These are phyloP conservation scores for Hedychridium roseum DNA, from an alignment of 2,888 invertebrate genomes.

Conservation along the genomic window DNA sequence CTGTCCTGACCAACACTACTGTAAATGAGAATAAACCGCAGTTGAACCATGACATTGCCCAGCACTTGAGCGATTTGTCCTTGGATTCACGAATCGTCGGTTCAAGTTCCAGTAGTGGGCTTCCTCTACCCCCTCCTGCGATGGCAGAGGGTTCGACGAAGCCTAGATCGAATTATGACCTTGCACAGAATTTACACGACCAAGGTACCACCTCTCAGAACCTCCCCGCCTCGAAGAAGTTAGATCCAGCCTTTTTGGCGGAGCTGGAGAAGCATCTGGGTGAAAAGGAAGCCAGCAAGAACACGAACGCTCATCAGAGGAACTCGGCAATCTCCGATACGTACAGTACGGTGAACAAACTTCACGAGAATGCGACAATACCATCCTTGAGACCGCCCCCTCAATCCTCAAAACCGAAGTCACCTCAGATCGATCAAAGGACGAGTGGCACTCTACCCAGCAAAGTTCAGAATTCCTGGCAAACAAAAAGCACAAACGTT, in stretches of 20 bases:
- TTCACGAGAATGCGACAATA: slow-evolving; percentile 50
- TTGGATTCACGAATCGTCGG: too few relatives aligned
- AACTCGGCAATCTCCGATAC: slow-evolving; percentile 18
- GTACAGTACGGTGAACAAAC: slow-evolving; percentile 33
- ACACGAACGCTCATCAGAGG: slow-evolving; percentile 59
- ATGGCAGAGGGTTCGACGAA: slow-evolving; percentile 53
- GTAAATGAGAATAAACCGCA: too few relatives aligned
- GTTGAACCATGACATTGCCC: too few relatives aligned
- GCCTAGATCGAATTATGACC: slow-evolving; percentile 50
- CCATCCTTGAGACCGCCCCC: slow-evolving; percentile 66
- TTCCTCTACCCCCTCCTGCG: slow-evolving; percentile 40
- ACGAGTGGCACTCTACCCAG: slow-evolving; percentile 41
- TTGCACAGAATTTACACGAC: slow-evolving; percentile 51
- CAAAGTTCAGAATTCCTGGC: slow-evolving; percentile 61
- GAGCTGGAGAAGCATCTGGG: slow-evolving; percentile 73
- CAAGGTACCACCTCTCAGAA: too few relatives aligned
- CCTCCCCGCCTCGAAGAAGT: slow-evolving; percentile 59
- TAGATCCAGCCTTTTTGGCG: slow-evolving; percentile 70
- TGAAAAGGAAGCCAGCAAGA: slow-evolving; percentile 62
- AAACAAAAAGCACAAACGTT: slow-evolving; percentile 48
- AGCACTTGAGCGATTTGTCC: slow-evolving; percentile 44
- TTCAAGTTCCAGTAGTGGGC: too few relatives aligned
- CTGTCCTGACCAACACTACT: too few relatives aligned
- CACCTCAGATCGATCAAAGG: slow-evolving; percentile 46
- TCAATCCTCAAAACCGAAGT: slow-evolving; percentile 53